Evolutionary conservation across 2,113 vertebrate species (phyloP).

Genomic region (mouse (Mus musculus)): DNA sequence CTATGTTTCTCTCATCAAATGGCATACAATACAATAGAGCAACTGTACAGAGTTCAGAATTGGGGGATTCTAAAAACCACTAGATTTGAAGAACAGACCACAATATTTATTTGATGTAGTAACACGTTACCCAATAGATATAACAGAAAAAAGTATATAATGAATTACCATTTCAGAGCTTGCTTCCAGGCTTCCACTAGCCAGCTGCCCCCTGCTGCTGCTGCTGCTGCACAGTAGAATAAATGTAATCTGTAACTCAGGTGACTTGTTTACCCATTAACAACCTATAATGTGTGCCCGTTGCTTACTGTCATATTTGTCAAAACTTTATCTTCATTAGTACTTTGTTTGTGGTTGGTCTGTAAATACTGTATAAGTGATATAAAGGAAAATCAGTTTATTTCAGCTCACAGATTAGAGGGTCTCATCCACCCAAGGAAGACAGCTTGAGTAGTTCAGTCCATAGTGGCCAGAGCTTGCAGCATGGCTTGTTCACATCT

Average conservation of each 20-base stretch:
- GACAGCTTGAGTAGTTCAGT: not conserved
- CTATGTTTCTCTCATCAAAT: slow-evolving; percentile 36
- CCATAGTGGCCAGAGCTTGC: not conserved
- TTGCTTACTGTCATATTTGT: not conserved
- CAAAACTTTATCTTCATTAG: not conserved
- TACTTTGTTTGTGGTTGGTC: not conserved
- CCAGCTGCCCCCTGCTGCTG: not conserved
- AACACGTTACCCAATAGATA: not conserved
- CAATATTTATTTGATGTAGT: slow-evolving; percentile 6
- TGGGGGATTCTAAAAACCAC: not conserved
- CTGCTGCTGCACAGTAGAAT: not conserved
- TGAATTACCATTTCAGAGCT: not conserved
- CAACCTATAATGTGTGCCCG: not conserved
- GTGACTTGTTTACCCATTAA: not conserved
- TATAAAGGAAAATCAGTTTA: not conserved
- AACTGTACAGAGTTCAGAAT: not conserved
- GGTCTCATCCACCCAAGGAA: not conserved
- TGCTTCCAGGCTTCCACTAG: not conserved
- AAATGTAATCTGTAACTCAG: not conserved
- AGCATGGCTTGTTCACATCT: not conserved
- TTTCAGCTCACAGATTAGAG: not conserved
- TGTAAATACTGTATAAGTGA: not conserved
- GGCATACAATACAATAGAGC: not conserved
- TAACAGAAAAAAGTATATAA: not conserved
- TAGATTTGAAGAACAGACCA: not conserved